These are phyloP conservation scores for Abrostola tripartita DNA, from an alignment of 2,888 invertebrate genomes.

Conservation along the genomic window DNA sequence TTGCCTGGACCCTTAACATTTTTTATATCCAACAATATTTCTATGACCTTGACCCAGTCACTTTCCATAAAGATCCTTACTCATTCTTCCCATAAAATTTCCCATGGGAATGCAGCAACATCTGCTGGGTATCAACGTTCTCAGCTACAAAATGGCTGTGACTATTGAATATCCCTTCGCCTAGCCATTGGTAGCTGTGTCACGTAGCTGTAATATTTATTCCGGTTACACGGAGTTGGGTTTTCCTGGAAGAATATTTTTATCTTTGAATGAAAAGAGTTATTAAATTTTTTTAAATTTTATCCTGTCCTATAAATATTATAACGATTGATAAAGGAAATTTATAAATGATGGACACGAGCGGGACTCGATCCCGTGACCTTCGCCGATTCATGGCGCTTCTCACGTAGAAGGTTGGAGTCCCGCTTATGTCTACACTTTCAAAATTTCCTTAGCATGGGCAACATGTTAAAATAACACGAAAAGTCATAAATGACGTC, in stretches of 20 bases:
- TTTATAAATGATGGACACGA: too few relatives aligned
- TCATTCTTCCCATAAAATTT: conserved; percentile 11
- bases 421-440: too few relatives aligned
- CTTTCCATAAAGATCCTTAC: background rate
- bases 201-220: conserved; percentile 58
- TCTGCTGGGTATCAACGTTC: conserved; percentile 2
- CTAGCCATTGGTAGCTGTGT: conserved; percentile 34
- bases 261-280: too few relatives aligned
- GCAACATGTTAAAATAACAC: too few relatives aligned
- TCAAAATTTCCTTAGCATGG: too few relatives aligned
- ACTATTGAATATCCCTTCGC: conserved; percentile 47
- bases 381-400: too few relatives aligned
- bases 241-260: conserved; percentile 8
- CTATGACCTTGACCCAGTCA: background rate
- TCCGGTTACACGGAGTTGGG: conserved; percentile 22
- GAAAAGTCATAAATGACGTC: too few relatives aligned
- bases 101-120: conserved; percentile 7
- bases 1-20: background rate
- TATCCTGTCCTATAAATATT: too few relatives aligned
- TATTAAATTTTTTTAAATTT: too few relatives aligned
- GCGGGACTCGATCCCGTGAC: too few relatives aligned
- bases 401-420: too few relatives aligned
- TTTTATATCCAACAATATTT: background rate
- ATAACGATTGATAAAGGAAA: too few relatives aligned
- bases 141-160: conserved; percentile 17